Evolutionary conservation across 2,113 vertebrate genomes (phyloP).

Genomic region (Urocitellus parryii): DNA sequence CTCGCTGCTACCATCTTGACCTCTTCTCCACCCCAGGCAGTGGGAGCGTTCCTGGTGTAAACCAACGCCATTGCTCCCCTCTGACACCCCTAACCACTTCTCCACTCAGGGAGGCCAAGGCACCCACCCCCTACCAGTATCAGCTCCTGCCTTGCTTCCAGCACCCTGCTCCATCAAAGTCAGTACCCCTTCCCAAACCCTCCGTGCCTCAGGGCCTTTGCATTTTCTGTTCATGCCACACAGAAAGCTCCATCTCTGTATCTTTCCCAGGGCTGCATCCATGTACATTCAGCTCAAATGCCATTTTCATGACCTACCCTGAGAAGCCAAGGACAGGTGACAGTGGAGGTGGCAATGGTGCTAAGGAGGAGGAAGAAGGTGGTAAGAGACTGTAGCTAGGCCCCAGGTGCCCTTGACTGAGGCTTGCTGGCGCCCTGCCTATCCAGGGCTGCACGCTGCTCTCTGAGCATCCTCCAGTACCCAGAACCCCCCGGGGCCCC

Average conservation of each 20-base stretch:
- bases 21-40: neutral
- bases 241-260: neutral
- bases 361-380: neutral
- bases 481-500: neutral
- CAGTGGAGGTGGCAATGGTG: neutral
- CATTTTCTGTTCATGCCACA: neutral
- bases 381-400: neutral
- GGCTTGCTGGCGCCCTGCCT: neutral
- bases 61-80: neutral
- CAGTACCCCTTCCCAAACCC: neutral
- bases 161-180: neutral
- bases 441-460: fast-evolving
- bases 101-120: neutral
- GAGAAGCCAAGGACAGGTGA: neutral
- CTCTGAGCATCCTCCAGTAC: neutral
- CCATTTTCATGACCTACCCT: neutral
- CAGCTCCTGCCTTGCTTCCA: neutral
- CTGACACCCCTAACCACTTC: neutral
- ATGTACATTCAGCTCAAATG: neutral
- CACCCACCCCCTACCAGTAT: fast-evolving
- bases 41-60: neutral
- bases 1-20: neutral
- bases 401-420: neutral
- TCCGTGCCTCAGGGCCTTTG: neutral
- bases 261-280: neutral